Conservation (phyloP, 2,797 vertebrate genomes). For the Dendrocincla tyrannina region DNA sequence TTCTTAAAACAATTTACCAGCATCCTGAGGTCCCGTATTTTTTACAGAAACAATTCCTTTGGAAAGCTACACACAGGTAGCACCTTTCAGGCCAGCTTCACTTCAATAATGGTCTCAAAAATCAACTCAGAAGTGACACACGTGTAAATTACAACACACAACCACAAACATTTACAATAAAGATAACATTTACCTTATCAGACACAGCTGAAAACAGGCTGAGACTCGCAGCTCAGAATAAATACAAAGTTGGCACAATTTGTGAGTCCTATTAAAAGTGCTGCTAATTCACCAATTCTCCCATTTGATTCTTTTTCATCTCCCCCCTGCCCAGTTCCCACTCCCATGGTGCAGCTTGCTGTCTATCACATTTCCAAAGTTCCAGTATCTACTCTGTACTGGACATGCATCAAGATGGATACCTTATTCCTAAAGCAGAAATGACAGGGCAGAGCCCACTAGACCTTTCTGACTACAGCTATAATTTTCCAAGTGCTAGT, state of each 20-base stretch:
- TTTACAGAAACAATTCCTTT: not conserved
- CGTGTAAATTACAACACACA: not conserved
- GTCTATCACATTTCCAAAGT: not conserved
- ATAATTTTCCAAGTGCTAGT: not conserved
- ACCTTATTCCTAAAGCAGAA: not conserved
- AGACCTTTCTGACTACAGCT: not conserved
- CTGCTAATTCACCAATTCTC: not conserved
- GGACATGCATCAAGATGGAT: not conserved
- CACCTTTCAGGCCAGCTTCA: not conserved
- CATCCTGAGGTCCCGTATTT: not conserved
- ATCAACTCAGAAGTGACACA: not conserved
- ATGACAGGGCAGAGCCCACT: not conserved
- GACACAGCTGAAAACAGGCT: not conserved
- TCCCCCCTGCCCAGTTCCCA: rapidly evolving
- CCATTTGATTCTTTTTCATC: not conserved
- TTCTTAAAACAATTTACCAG: not conserved
- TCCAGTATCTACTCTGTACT: not conserved
- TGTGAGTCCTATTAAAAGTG: not conserved
- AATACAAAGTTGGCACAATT: not conserved
- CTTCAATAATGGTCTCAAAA: not conserved
- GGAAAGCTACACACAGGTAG: not conserved
- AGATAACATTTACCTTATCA: not conserved
- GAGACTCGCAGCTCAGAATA: not conserved
- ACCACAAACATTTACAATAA: not conserved
- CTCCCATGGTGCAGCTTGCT: not conserved